A percentile compares a stretch with the other conserved stretches of the same genome.
phyloP scores from a whole-genome alignment of 2,797 vertebrate genomes.

The Sebastes goodei region DNA sequence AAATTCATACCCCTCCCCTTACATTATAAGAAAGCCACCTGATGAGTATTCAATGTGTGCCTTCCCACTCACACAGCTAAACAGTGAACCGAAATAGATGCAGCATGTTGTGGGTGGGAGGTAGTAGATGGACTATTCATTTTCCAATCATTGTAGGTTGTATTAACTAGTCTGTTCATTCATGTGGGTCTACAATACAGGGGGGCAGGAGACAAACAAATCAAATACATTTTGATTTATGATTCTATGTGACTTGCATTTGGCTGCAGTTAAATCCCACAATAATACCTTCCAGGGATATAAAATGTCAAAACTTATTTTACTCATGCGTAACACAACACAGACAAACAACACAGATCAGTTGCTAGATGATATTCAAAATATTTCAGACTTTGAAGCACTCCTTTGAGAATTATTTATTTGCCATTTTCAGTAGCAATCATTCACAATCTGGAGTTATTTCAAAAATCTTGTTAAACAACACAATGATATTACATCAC shows the following conservation, averaged over 20 bases:
- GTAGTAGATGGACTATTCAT: conserved; percentile 42
- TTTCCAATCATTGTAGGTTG: conserved; percentile 39
- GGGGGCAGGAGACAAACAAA: conserved; percentile 31
- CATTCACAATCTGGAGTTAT: neutral
- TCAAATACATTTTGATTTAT: conserved; percentile 25
- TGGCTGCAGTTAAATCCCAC: conserved; percentile 17
- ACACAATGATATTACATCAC: conserved; percentile 24
- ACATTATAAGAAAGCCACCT: conserved; percentile 18
- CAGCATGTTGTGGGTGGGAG: conserved; percentile 21
- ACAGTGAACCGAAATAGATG: conserved; percentile 20
- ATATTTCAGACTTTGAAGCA: neutral
- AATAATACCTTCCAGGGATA: neutral
- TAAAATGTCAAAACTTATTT: conserved; percentile 26
- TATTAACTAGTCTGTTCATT: conserved; percentile 47
- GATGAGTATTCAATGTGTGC: conserved; percentile 22
- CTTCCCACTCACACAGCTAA: conserved; percentile 21
- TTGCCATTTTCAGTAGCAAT: neutral
- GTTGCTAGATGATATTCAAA: conserved; percentile 4
- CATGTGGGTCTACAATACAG: conserved; percentile 10
- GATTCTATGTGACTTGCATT: conserved; percentile 27
- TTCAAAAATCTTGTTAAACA: conserved; percentile 18
- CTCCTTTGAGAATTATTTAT: neutral
- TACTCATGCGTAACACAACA: neutral
- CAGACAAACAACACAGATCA: conserved; percentile 8
- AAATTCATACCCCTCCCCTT: neutral